Evolutionary conservation across 2,113 vertebrate genomes (phyloP), one percentile per base, ranked within the genome.

Genomic region (Procavia capensis): DNA sequence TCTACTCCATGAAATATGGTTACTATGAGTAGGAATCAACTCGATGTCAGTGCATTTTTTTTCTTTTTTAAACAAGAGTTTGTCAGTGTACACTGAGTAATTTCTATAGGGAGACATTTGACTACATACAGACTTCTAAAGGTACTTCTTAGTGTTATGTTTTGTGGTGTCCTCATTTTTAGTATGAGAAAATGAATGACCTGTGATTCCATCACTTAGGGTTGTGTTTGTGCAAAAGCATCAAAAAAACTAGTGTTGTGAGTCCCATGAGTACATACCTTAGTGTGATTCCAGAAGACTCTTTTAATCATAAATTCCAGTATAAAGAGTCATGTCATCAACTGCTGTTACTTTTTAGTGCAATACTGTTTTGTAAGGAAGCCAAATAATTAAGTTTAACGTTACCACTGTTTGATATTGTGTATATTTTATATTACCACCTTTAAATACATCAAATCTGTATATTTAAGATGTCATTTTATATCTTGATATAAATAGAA

Each of bases 401-500:
- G 54, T 85, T 61, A 97, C 90, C 79, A 91, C n/a, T n/a, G n/a
- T n/a, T n/a, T n/a, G n/a, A n/a, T n/a, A n/a, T n/a, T n/a, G n/a
- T n/a, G n/a, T n/a, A n/a, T 98, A 88, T 98, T 94, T 98, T 98
- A 93, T 97, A 97, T 96, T 97, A 96, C 96, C 96, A 96, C 87
- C 81, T 97, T 98, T 98, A 97, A 98, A 97, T 97, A 96, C 98
- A 97, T 98, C 98, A 97, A 97, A 97, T 97, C 97, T 98, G 96
- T 98, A 97, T 96, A 97, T 96, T 98, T 98, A 98, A 96, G 87
- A 97, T 86, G 97, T 94, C 95, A 98, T 98, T 98, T 95, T 98
- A 98, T 96, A 97, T 97, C 98, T 97, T 97, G 93, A 84, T 98
- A 98, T 98, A 98, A 98, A 98, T 98, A 98, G 97, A 98, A 90